A percentile compares a stretch with the other conserved stretches of the same genome.
Evolutionary conservation across 2,888 invertebrate genomes (phyloP).

Genomic region (Ganaspis brasiliensis): DNA sequence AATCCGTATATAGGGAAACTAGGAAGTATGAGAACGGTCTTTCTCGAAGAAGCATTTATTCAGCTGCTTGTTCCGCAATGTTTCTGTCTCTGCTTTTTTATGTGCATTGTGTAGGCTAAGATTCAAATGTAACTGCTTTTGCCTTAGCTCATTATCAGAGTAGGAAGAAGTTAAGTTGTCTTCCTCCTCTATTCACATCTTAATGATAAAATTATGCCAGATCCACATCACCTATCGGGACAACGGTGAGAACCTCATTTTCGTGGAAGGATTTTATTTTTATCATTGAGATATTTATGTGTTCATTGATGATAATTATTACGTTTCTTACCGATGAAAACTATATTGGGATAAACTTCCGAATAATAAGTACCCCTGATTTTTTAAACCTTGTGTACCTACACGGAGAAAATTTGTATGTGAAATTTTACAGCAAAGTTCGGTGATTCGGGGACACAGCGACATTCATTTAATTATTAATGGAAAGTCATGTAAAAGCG

Average conservation of each 20-base stretch:
- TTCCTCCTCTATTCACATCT: not conserved
- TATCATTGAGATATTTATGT: too few relatives aligned
- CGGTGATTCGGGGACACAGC: too few relatives aligned
- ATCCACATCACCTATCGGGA: not conserved
- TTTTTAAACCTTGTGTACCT: too few relatives aligned
- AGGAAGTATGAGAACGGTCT: conserved; percentile 32
- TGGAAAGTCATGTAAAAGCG: too few relatives aligned
- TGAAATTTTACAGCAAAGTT: too few relatives aligned
- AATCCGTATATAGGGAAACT: conserved; percentile 41
- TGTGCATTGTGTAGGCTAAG: conserved; percentile 2
- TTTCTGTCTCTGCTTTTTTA: conserved; percentile 18
- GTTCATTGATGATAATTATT: too few relatives aligned
- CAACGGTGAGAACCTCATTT: not conserved
- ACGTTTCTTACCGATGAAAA: too few relatives aligned
- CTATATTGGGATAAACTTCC: too few relatives aligned
- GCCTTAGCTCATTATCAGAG: conserved; percentile 27
- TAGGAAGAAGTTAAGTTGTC: conserved; percentile 18
- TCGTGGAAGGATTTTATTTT: too few relatives aligned
- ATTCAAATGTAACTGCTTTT: conserved; percentile 25
- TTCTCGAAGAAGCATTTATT: conserved; percentile 29
- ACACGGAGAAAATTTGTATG: too few relatives aligned
- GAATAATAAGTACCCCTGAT: too few relatives aligned
- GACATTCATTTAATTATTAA: too few relatives aligned
- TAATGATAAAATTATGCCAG: conserved; percentile 1
- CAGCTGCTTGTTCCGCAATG: conserved; percentile 28